Evolutionary conservation across 2,113 vertebrate species (phyloP).

Genomic region (Trichechus manatus): DNA sequence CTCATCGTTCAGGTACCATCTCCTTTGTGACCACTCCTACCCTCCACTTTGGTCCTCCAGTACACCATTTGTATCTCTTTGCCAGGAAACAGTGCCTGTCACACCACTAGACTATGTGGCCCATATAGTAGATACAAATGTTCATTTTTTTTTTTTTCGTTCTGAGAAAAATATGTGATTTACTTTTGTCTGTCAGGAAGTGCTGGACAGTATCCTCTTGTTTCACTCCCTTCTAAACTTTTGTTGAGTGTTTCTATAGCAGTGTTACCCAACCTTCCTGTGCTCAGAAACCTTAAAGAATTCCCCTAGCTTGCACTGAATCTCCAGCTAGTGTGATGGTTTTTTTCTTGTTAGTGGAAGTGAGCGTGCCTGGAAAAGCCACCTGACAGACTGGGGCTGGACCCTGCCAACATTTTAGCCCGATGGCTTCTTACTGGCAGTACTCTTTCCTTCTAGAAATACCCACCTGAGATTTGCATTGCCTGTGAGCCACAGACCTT

Average conservation of each 20-base stretch:
- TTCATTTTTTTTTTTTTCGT: constrained; percentile 56
- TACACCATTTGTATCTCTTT: not conserved
- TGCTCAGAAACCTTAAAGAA: not conserved
- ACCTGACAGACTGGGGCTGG: not conserved
- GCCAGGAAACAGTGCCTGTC: not conserved
- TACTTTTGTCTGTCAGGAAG: not conserved
- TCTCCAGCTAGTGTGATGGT: not conserved
- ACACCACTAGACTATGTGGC: not conserved
- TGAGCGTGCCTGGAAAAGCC: not conserved
- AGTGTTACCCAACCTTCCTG: not conserved
- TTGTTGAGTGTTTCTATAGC: not conserved
- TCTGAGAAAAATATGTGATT: constrained; percentile 7
- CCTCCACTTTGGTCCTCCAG: not conserved
- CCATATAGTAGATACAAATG: not conserved
- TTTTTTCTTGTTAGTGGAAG: not conserved
- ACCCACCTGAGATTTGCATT: not conserved
- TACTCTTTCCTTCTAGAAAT: not conserved
- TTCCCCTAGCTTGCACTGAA: not conserved
- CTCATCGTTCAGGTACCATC: not conserved
- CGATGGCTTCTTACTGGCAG: not conserved
- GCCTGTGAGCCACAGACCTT: not conserved
- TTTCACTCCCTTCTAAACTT: constrained; percentile 12
- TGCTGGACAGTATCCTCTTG: not conserved
- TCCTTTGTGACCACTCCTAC: not conserved
- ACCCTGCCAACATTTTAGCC: not conserved